Evolutionary conservation across 2,888 invertebrate genomes (phyloP), one percentile per base, ranked within the genome.

Genomic region (Melanargia galathea): DNA sequence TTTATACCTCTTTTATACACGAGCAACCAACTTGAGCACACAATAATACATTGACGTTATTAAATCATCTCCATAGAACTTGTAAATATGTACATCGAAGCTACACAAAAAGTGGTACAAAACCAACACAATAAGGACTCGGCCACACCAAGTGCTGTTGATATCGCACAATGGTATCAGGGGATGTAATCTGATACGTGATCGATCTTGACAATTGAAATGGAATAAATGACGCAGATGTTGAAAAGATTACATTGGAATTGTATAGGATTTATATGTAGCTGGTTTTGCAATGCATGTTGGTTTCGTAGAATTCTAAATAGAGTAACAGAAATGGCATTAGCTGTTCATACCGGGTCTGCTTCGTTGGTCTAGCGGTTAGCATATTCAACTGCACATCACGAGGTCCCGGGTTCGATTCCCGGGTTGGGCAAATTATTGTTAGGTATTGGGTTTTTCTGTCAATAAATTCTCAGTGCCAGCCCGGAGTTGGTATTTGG

Each of bases 171-270:
- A 74, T 74, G 48, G 60, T 71, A 69, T 71, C 73, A 18, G 48
- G 64, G 62, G 68, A 51, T 69, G 71, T 73, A 73, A 75, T 75
- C 72, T 68, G 73, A 75, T 70, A 65, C 67, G 61, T 70, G 73
- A 74, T 72, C 73, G 69, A 71, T 72, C 72, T 72, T 63, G 66
- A 72, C 73, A 73, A 72, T 70, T 70, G 68, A 68, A 67, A 62
- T 64, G 62, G 67, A 66, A 66, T 71, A 68, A 70, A 71, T 67
- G 57, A 59, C 67, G 66, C 74, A 72, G 74, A 71, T 74, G 74
- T 69, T 64, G 60, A 54, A 65, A 48, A 67, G 71, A 73, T 73
- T 72, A 70, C 69, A 67, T 68, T 62, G 56, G 43, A 56, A 63
- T 56, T 62, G 51, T 60, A 63, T 13, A 13, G 35, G 35, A 38